Evolutionary conservation across 1,140 invertebrate genomes (phyloP), one percentile per base, ranked within the genome.

Genomic region (Scaptomyza pallida): DNA sequence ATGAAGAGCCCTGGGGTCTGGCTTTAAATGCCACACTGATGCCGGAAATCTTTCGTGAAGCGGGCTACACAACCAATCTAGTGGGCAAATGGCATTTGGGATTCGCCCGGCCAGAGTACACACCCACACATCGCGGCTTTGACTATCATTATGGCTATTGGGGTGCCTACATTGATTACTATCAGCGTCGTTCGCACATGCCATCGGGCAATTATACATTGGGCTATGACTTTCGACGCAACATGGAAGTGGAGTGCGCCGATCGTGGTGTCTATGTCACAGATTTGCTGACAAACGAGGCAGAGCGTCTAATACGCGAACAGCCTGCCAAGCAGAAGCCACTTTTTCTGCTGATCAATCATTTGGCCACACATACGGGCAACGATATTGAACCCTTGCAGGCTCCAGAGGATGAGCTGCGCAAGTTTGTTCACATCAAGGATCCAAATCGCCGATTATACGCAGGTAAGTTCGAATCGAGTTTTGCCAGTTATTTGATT

Each of bases 41-140:
- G 54, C 95, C 97, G 0, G 92, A 97, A 91, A 94, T 95, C 76
- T 92, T 98, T 21, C 94, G 94, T 81, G 92, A 94, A 16, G 89
- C 94, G 0, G 97, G 97, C 0, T 99, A 98, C 91, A 92, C 92
- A 3, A 97, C 96, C 0, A 95, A 97, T 90, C 93, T 96, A 33
- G 93, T 98, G 17, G 97, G 97, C n/a, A 98, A 99, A 92, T 98
- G 97, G 97, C 97, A 98, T 81, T 92, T 97, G 55, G 97, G 97
- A 1, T 95, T 93, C 68, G 94, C 93, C 60, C 92, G 93, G 17
- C 93, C 92, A n/a, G 94, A 94, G 62, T 97, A 95, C 76, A 95
- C 96, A 4, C 97, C 97, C 0, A 95, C 94, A 0, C 93, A 92
- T 15, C 93, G 97, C 12, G 97, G 97, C n/a, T 98, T 98, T 82